A percentile compares a stretch with the other conserved stretches of the same genome.
Evolutionary conservation across 2,888 invertebrate genomes (phyloP).

Genomic region (Scaptomyza reducta): DNA sequence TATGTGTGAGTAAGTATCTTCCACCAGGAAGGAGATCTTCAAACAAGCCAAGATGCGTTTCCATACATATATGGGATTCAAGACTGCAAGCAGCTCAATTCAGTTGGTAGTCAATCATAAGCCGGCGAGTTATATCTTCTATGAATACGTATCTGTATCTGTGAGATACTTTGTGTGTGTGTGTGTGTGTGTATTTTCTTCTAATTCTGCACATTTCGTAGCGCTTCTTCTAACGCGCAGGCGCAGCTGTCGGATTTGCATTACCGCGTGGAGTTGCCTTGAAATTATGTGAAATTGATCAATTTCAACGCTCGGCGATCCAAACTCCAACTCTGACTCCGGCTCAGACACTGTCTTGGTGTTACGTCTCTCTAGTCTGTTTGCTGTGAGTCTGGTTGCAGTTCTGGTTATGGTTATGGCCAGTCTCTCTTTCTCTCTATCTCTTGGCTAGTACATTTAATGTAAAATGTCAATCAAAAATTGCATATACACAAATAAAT

Average conservation of each 20-base stretch:
- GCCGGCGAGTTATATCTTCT: conserved; percentile 16
- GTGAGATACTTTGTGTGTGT: conserved; percentile 1
- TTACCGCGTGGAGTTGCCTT: conserved; percentile 74
- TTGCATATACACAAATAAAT: conserved; percentile 62
- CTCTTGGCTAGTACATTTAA: conserved; percentile 68
- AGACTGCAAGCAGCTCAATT: conserved; percentile 63
- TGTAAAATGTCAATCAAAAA: conserved; percentile 80
- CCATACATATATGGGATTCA: not conserved
- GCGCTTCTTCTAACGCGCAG: conserved; percentile 75
- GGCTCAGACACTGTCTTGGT: not conserved
- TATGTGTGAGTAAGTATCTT: not conserved
- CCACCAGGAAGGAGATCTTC: conserved; percentile 19
- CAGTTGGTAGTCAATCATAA: conserved; percentile 82
- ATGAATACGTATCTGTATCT: conserved; percentile 4
- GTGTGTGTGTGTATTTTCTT: conserved; percentile 17
- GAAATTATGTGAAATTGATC: conserved; percentile 83
- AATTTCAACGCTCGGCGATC: conserved; percentile 81
- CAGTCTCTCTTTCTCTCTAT: not conserved
- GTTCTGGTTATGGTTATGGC: conserved; percentile 6
- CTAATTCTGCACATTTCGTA: conserved; percentile 48
- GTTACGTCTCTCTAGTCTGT: not conserved
- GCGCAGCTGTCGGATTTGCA: conserved; percentile 80
- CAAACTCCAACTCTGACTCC: conserved; percentile 7
- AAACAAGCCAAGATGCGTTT: conserved; percentile 36
- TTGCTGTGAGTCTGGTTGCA: conserved; percentile 6